These are phyloP conservation scores for Lordiphosa andalusiaca DNA, from an alignment of 2,888 invertebrate species.

Conservation along the genomic window DNA sequence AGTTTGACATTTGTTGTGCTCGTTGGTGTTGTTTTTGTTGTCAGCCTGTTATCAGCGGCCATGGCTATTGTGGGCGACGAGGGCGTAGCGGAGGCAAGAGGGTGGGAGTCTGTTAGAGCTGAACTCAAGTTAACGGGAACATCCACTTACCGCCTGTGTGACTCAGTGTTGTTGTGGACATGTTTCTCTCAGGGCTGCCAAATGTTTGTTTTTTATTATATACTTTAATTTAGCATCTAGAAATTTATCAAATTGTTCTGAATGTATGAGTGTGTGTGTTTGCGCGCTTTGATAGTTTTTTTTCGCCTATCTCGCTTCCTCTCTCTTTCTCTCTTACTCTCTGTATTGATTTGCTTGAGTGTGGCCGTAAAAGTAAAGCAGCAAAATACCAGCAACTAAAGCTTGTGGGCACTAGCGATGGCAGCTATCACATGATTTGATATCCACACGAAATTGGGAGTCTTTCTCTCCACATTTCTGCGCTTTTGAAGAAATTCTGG, in stretches of 20 bases:
- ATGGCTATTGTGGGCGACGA: conserved; percentile 4
- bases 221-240: conserved; percentile 28
- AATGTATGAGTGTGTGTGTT: conserved; percentile 8
- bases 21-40: conserved; percentile 1
- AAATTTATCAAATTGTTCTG: conserved; percentile 23
- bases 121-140: neutral
- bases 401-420: too few species aligned
- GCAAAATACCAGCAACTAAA: too few species aligned
- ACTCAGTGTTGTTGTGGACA: conserved; percentile 5
- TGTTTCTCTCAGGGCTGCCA: neutral
- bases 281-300: conserved; percentile 12
- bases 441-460: too few species aligned
- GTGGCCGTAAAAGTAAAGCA: too few species aligned
- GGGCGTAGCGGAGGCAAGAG: too few species aligned
- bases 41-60: conserved; percentile 26
- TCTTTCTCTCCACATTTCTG: too few species aligned
- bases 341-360: too few species aligned
- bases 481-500: too few species aligned
- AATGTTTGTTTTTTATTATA: neutral
- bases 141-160: conserved; percentile 8
- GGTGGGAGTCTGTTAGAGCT: too few species aligned
- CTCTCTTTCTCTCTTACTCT: conserved; percentile 6
- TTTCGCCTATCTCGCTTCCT: conserved; percentile 2
- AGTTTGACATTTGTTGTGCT: conserved; percentile 30
- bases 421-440: too few species aligned